phyloP scores from a whole-genome alignment of 1,140 invertebrate species.

The Diploscapter pachys region DNA sequence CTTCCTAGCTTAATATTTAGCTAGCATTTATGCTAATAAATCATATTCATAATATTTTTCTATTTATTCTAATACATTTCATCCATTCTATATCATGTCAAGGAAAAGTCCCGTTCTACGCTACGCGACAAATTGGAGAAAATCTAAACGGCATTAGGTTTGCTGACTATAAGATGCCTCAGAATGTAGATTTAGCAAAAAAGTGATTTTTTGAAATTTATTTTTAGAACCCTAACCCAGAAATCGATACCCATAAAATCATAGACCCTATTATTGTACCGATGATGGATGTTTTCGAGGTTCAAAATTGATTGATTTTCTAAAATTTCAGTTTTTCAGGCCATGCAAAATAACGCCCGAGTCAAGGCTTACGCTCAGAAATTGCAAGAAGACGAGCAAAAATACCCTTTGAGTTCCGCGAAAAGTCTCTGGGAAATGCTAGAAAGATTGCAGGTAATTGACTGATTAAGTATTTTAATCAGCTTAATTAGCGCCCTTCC shows the following conservation, averaged over 20 bases:
- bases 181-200: neutral
- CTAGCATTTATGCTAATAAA: too few relatives aligned
- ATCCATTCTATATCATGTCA: too few relatives aligned
- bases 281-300: conserved; percentile 28
- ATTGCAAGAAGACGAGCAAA: neutral
- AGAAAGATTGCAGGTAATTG: neutral
- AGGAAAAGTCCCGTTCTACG: conserved; percentile 11
- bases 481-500: conserved; percentile 14
- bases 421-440: conserved; percentile 9
- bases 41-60: too few relatives aligned
- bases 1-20: too few relatives aligned
- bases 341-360: conserved; percentile 17
- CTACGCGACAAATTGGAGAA: conserved; percentile 5
- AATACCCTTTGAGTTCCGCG: neutral
- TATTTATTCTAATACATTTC: too few relatives aligned
- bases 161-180: neutral
- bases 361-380: conserved; percentile 7
- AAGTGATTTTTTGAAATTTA: neutral
- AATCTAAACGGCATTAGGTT: conserved; percentile 9
- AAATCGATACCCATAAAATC: conserved; percentile 24
- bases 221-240: conserved; percentile 9
- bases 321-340: conserved; percentile 7
- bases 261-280: conserved; percentile 19
- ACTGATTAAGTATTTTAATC: conserved; percentile 7
- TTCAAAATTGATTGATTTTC: too few relatives aligned